phyloP scores from a whole-genome alignment of 2,113 vertebrate genomes.

The Spilogale gracilis region DNA sequence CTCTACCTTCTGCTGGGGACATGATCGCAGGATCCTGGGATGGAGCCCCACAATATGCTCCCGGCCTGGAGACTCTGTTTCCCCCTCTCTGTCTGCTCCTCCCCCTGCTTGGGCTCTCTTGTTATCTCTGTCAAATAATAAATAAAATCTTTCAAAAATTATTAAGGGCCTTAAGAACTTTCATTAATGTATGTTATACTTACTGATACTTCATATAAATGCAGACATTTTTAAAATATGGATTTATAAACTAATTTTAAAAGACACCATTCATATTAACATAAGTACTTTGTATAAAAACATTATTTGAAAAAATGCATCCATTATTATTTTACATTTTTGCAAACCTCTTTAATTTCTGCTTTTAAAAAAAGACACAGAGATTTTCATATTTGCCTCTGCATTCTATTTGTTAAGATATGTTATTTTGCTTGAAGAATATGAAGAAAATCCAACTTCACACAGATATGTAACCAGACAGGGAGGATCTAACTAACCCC shows the following conservation, averaged over 20 bases:
- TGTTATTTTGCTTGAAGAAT: neutral
- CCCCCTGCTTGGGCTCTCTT: neutral
- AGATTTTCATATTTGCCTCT: neutral
- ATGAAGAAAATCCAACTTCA: neutral
- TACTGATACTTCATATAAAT: neutral
- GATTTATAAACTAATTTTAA: neutral
- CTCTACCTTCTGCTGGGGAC: no score
- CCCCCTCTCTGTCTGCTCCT: no score
- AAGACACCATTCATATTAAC: neutral
- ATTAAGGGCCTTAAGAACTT: neutral
- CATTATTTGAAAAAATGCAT: neutral
- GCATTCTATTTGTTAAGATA: neutral
- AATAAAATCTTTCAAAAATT: neutral
- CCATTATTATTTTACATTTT: neutral
- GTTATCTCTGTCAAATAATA: neutral
- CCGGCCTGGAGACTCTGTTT: no score
- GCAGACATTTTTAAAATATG: neutral
- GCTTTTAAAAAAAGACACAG: neutral
- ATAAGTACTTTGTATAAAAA: neutral
- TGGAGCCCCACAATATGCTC: no score
- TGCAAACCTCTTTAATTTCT: neutral
- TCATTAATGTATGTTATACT: neutral
- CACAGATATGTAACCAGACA: neutral
- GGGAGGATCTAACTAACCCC: neutral
- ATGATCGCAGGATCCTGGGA: no score